phyloP scores from a whole-genome alignment of 2,113 vertebrate species.

The Gymnobelideus leadbeateri region DNA sequence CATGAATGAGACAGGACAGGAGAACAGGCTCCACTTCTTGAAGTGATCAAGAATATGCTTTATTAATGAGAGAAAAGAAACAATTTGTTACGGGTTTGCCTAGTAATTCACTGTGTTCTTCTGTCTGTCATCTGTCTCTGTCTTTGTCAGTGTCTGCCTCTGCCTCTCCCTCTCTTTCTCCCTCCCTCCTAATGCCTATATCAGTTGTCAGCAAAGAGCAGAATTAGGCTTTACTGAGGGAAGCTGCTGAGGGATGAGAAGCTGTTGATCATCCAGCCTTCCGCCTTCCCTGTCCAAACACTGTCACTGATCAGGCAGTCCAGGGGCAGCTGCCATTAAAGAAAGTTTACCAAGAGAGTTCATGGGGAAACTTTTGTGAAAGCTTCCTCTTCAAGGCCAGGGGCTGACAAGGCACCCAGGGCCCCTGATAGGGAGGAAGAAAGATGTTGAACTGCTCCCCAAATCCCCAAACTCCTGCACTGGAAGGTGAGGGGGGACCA shows the following conservation, averaged over 20 bases:
- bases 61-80: conserved; percentile 44
- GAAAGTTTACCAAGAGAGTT: not conserved
- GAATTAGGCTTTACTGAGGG: not conserved
- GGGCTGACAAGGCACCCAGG: not conserved
- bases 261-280: not conserved
- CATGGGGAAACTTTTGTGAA: not conserved
- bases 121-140: not conserved
- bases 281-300: not conserved
- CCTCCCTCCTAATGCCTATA: not conserved
- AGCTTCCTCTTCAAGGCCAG: not conserved
- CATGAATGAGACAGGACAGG: not conserved
- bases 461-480: not conserved
- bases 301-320: conserved; percentile 28
- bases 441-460: not conserved
- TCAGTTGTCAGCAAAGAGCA: not conserved
- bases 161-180: not conserved
- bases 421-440: not conserved
- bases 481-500: not conserved
- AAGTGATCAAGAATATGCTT: not conserved
- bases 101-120: not conserved
- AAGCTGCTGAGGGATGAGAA: fast-evolving
- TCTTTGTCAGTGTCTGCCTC: not conserved
- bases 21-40: not conserved
- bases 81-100: not conserved
- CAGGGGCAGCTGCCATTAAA: not conserved